Base-by-base conservation (phyloP, 2,113 vertebrate genomes). In the Corvus moneduloides region DNA sequence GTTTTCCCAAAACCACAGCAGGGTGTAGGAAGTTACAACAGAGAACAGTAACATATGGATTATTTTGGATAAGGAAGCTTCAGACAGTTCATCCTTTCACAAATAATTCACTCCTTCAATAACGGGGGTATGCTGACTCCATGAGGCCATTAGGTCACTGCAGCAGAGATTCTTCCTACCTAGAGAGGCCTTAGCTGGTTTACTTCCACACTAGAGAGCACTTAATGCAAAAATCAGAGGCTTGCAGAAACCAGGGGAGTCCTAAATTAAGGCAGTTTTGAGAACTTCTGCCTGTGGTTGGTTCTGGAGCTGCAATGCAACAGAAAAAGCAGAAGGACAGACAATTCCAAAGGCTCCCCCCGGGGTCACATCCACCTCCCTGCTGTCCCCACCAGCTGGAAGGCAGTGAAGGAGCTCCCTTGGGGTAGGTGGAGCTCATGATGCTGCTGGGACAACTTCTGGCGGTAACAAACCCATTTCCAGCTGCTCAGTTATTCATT, bases 311-410 rank as follows among this genome's bases (percentile, higher is more conserved):
- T 72, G 5, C 22, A 63, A 66, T 8, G 22, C 23, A 68, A 19
- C 13, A 68, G 33, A 43, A 59, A 73, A 69, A 63, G 1, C 23
- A 15, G 8, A 63, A 24, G 10, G 46, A 28, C 3, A 84, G 28
- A 32, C 9, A 44, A 59, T 24, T 49, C 30, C 46, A 87, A 76
- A 63, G 63, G 17, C 27, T 52, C 8, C 32, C 7, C 15, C 15
- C 0, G 1, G 41, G 24, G 16, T 23, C 54, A 67, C 4, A 0
- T 2, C 10, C 32, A 39, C 3, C 7, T 2, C 32, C 10, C 2
- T 9, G 46, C 33, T 64, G 30, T 13, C 28, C 56, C 19, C 22
- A 39, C 12, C 26, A 58, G 28, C 35, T 21, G 59, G 22, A 37
- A 51, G 41, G 37, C 49, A 54, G 13, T 2, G 24, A 59, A 27